phyloP scores from a whole-genome alignment of 1,140 invertebrate genomes.

The Streblospio benedicti region DNA sequence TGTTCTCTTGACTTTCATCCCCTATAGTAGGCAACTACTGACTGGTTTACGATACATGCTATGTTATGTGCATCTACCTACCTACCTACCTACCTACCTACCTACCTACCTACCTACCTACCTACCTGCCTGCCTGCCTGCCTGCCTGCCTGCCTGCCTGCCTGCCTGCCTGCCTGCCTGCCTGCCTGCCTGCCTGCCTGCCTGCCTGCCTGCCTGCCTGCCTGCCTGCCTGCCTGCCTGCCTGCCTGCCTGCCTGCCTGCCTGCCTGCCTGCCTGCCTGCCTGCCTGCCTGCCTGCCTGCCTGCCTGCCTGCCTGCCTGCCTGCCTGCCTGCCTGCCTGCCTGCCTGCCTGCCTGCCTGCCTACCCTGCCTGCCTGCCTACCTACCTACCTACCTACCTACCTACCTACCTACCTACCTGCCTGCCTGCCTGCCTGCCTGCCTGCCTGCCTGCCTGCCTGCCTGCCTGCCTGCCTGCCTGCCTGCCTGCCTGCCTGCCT shows the following conservation, averaged over 20 bases:
- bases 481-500: background rate
- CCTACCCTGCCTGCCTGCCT: background rate
- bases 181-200: conserved; percentile 2
- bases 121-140: background rate
- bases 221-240: conserved; percentile 1
- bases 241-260: conserved; percentile 8
- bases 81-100: no score
- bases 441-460: background rate
- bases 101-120: background rate
- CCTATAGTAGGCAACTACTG: no score
- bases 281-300: conserved; percentile 8
- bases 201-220: background rate
- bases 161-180: conserved; percentile 9
- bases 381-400: background rate
- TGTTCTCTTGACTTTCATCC: no score
- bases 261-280: conserved; percentile 8
- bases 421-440: background rate
- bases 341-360: background rate
- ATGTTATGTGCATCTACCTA: no score
- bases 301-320: conserved; percentile 8
- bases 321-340: conserved; percentile 6
- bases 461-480: background rate
- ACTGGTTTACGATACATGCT: no score
- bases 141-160: conserved; percentile 7
- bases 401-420: background rate